Conservation (phyloP, 2,888 invertebrate genomes). For the Bellardia pandia region DNA sequence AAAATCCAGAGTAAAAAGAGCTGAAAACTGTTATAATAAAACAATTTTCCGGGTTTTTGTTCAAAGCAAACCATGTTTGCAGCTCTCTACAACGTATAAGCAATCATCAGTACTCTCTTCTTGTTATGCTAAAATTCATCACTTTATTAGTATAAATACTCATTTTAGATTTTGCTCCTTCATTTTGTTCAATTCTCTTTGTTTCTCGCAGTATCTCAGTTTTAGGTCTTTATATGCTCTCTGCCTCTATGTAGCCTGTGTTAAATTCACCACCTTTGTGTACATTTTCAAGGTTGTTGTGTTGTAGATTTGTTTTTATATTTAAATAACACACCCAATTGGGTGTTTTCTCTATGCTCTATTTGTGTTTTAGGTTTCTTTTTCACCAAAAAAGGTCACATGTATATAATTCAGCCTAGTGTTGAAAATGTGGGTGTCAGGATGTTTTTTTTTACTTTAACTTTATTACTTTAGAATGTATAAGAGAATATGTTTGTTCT, state of each 20-base stretch:
- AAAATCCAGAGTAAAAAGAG: constrained; percentile 23
- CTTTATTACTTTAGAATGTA: neutral
- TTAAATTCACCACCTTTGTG: constrained; percentile 58
- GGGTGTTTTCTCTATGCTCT: constrained; percentile 65
- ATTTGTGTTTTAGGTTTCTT: constrained; percentile 40
- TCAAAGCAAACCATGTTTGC: neutral
- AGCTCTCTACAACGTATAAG: neutral
- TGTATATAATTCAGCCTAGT: constrained; percentile 52
- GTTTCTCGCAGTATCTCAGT: neutral
- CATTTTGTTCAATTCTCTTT: neutral
- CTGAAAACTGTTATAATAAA: constrained; percentile 55
- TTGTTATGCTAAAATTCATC: constrained; percentile 20
- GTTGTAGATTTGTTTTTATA: constrained; percentile 44
- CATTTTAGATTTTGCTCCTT: neutral
- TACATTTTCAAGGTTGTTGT: constrained; percentile 70
- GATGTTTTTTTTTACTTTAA: neutral
- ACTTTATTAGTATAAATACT: neutral
- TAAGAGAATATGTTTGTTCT: constrained; percentile 32
- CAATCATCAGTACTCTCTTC: constrained; percentile 23
- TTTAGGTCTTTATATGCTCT: neutral
- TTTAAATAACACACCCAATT: constrained; percentile 67
- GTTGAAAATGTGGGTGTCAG: constrained; percentile 15
- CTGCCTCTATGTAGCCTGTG: neutral
- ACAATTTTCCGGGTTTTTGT: constrained; percentile 39
- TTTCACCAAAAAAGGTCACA: constrained; percentile 62